Evolutionary conservation across 1,140 invertebrate genomes (phyloP).

Genomic region (Hypothenemus hampei): DNA sequence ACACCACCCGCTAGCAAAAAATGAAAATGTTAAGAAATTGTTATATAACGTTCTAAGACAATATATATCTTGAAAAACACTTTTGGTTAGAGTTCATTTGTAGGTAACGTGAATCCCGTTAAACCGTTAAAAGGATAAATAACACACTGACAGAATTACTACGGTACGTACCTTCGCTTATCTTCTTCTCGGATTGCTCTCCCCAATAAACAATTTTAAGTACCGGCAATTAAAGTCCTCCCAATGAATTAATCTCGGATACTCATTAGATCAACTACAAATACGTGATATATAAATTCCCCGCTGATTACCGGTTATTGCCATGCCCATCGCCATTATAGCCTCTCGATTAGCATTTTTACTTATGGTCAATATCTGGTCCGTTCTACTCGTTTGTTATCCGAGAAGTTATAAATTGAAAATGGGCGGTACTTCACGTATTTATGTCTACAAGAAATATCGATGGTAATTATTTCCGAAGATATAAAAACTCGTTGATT

Average conservation of each 20-base stretch:
- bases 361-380: slow-evolving; percentile 20
- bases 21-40: too few species aligned
- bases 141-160: slow-evolving; percentile 2
- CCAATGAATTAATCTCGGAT: slow-evolving; percentile 26
- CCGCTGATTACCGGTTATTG: slow-evolving; percentile 23
- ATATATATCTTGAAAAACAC: too few species aligned
- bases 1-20: too few species aligned
- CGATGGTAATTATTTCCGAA: slow-evolving; percentile 17
- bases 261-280: slow-evolving; percentile 27
- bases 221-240: slow-evolving; percentile 22
- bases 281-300: slow-evolving; percentile 28
- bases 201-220: slow-evolving; percentile 26
- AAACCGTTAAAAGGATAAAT: slow-evolving; percentile 8
- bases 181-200: slow-evolving; percentile 5
- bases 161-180: slow-evolving; percentile 13
- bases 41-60: too few species aligned
- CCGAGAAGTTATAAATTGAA: slow-evolving; percentile 25
- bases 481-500: too few species aligned
- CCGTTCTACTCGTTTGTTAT: slow-evolving; percentile 23
- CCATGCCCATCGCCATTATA: slow-evolving; percentile 23
- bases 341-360: slow-evolving; percentile 22
- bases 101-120: too few species aligned
- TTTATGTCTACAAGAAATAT: slow-evolving; percentile 21
- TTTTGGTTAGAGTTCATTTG: too few species aligned
- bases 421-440: slow-evolving; percentile 14